phyloP scores from a whole-genome alignment of 2,888 invertebrate genomes.

The Cancer borealis region DNA sequence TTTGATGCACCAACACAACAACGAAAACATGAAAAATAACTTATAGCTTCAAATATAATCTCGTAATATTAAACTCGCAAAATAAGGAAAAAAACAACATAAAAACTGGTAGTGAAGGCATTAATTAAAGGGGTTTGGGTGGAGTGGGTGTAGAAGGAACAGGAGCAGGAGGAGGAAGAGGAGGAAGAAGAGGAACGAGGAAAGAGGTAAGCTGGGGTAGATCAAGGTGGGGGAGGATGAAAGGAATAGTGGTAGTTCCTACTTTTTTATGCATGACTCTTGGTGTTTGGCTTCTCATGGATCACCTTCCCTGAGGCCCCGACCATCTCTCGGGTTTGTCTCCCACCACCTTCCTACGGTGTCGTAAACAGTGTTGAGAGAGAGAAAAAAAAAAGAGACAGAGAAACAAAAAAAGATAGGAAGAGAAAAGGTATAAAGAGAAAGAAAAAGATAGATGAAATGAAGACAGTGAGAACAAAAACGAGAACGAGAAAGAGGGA shows the following conservation, averaged over 20 bases:
- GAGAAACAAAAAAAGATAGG: background rate
- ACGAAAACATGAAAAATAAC: too few relatives aligned
- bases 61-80: too few relatives aligned
- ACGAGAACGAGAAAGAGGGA: background rate
- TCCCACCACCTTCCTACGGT: background rate
- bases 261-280: constrained; percentile 11
- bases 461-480: background rate
- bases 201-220: too few relatives aligned
- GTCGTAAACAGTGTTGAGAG: background rate
- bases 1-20: too few relatives aligned
- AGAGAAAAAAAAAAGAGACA: background rate
- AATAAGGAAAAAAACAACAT: too few relatives aligned
- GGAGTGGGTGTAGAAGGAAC: too few relatives aligned
- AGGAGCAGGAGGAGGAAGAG: too few relatives aligned
- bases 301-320: background rate
- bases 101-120: too few relatives aligned
- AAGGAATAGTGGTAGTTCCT: background rate
- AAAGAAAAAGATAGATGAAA: background rate
- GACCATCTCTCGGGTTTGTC: background rate
- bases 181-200: too few relatives aligned
- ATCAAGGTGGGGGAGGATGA: background rate
- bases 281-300: background rate
- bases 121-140: too few relatives aligned
- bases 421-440: background rate
- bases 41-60: too few relatives aligned